Base-by-base conservation (phyloP, 2,797 vertebrate species). In the Acanthornis magna region DNA sequence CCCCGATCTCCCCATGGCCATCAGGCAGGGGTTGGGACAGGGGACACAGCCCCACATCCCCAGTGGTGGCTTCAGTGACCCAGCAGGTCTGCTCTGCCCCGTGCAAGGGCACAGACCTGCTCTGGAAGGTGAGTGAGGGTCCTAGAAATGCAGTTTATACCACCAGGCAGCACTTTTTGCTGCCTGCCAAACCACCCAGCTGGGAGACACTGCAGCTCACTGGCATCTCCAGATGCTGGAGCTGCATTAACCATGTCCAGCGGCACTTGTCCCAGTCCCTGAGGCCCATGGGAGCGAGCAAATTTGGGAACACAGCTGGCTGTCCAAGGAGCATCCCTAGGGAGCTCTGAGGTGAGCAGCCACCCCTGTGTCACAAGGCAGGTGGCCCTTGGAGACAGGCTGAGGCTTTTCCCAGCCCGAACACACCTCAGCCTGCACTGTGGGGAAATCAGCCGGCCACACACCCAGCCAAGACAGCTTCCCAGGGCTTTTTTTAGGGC, bases 241-340 rank as follows among this genome's bases (percentile, higher is more conserved):
- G n/a, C 16, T 2, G 2, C n/a, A 66, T 60, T 40, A 51, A 60
- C 58, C 12, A 29, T 7, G 36, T 22, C 54, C 50, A 43, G n/a
- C 70, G 54, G 83, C 55, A 18, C 34, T 43, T 51, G 38, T 11
- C 40, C 32, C 5, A 0, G 9, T 29, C 60, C 34, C 66, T 2
- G 10, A 7, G 29, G 29, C 17, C 18, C 63, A 50, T 0, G 0
- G 20, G 18, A 32, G 12, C 0, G 0, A 82, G 51, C 26, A 45
- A 45, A n/a, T 42, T 17, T 3, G 2, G 67, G n/a, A 68, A 21
- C 42, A 47, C 58, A 20, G 13, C 50, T 3, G 25, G 26, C 8
- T 34, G 29, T 27, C n/a, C 20, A 11, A 43, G 40, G 36, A 32
- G 51, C 29, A 45, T 40, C 63, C 47, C 66, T 2, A 2, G 43